Evolutionary conservation across 2,888 invertebrate species (phyloP).

Genomic region (Epirrhoe tristata): DNA sequence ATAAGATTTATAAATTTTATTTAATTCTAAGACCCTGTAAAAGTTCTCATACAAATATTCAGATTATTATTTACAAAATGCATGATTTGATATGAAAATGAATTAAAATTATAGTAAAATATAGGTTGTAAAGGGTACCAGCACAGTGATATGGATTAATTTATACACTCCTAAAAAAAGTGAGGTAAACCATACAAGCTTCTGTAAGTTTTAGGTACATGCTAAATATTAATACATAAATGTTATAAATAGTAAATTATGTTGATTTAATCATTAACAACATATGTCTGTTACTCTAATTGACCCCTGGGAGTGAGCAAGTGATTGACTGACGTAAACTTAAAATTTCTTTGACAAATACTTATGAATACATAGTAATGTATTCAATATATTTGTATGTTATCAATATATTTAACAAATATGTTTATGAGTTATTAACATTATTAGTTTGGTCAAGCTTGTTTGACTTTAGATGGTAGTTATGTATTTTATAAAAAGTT

Average conservation of each 20-base stretch:
- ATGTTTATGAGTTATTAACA: conserved; percentile 42
- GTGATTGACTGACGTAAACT: conserved; percentile 41
- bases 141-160: background rate
- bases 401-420: conserved; percentile 40
- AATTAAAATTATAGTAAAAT: conserved; percentile 9
- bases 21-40: conserved; percentile 23
- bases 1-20: conserved; percentile 32
- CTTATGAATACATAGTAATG: conserved; percentile 33
- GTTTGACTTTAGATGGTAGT: conserved; percentile 46
- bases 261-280: background rate
- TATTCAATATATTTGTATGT: too few species aligned
- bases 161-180: background rate
- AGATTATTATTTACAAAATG: conserved; percentile 28
- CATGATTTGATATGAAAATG: conserved; percentile 17
- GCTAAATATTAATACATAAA: too few species aligned
- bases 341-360: conserved; percentile 39
- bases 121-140: background rate
- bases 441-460: conserved; percentile 41
- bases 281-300: conserved; percentile 6
- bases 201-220: too few species aligned
- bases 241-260: background rate
- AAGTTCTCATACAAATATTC: conserved; percentile 22
- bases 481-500: conserved; percentile 56
- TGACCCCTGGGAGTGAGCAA: conserved; percentile 42
- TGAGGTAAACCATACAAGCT: background rate